A percentile compares a stretch with the other conserved stretches of the same genome.
Conservation (phyloP, 2,888 invertebrate genomes). For the Oscheius onirici region DNA sequence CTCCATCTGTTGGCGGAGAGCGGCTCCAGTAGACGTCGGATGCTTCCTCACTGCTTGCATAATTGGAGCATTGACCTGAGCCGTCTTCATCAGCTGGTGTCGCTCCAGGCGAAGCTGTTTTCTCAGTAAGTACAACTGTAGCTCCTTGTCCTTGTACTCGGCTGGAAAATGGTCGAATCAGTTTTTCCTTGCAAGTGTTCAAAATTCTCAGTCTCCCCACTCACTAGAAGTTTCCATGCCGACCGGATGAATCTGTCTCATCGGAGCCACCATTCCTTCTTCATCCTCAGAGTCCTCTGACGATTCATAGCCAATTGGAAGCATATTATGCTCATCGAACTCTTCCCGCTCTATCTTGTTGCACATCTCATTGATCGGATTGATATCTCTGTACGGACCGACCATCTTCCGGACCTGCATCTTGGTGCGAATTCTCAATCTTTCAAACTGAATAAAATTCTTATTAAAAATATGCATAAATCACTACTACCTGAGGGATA, state of each 20-base stretch:
- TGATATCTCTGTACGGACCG: conserved; percentile 59
- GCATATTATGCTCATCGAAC: conserved; percentile 63
- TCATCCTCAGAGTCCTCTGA: conserved; percentile 62
- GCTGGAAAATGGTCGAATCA: neutral
- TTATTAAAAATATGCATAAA: neutral
- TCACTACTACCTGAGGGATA: neutral
- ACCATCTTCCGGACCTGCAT: conserved; percentile 46
- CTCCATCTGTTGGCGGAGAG: conserved; percentile 39
- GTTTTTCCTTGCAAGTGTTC: too few species aligned
- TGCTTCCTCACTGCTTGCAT: conserved; percentile 48
- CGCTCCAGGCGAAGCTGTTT: conserved; percentile 56
- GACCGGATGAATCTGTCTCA: neutral
- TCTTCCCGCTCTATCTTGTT: conserved; percentile 52
- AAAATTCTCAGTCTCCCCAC: too few species aligned
- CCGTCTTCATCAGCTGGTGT: conserved; percentile 44
- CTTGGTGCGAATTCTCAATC: conserved; percentile 55
- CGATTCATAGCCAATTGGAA: conserved; percentile 67
- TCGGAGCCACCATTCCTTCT: neutral
- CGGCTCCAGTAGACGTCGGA: conserved; percentile 49
- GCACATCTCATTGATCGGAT: conserved; percentile 42
- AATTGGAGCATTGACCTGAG: conserved; percentile 51
- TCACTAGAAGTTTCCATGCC: neutral
- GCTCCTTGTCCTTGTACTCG: conserved; percentile 20
- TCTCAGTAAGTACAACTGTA: conserved; percentile 62
- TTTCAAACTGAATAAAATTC: neutral